Evolutionary conservation across 2,113 vertebrate genomes (phyloP), one percentile per base, ranked within the genome.

Genomic region (Menidia beryllina): DNA sequence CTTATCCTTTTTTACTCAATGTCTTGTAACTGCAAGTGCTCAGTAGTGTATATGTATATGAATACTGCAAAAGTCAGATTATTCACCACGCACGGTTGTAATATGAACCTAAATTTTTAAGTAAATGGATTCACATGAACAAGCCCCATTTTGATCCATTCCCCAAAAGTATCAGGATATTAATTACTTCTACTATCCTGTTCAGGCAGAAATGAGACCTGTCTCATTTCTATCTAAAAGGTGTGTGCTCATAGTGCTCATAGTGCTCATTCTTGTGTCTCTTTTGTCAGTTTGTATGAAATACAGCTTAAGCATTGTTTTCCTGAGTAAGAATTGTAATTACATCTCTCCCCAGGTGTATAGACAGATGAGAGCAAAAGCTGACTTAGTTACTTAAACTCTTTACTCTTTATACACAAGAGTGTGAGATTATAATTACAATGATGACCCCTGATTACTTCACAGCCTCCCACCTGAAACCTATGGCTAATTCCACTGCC

Each of bases 341-440:
- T 55, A 26, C 6, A 23, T 36, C 2, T 0, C 9, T 19, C 48
- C 36, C 20, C 7, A 47, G 38, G 23, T 52, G 23, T 9, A 50
- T 3, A 23, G 36, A 65, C 23, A 27, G 56, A 39, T 19, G 60
- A 54, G 25, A 59, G 25, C 41, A 64, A 49, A 41, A 49, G 15
- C 54, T 10, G 41, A 52, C 39, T 5, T 13, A 57, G 34, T 65
- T 21, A 60, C 54, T 66, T 30, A n/a, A 72, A 55, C 43, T 20
- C 65, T 72, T 72, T 1, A 17, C 30, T 76, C 24, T 39, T 15
- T 27, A 23, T 9, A 15, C 25, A 27, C 54, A 45, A n/a, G 26
- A 36, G 14, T 43, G 66, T 1, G 55, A 75, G 20, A 51, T 12
- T 39, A 26, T 56, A 43, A 77, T 76, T 73, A 68, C 59, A 47